phyloP scores from a whole-genome alignment of 2,113 vertebrate genomes.

The Misgurnus anguillicaudatus region DNA sequence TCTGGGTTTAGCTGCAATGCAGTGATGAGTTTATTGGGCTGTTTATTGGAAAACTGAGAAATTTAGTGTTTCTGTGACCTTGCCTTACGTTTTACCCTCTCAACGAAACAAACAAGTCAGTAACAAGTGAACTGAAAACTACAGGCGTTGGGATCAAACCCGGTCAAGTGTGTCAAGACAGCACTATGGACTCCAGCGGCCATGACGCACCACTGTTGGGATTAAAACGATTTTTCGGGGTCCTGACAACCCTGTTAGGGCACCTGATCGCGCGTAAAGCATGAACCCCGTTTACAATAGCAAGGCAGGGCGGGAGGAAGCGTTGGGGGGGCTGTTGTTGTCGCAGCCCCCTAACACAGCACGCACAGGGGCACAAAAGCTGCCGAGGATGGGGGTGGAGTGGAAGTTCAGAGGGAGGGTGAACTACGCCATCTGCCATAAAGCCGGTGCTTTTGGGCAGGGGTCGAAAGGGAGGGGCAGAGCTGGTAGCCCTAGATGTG shows the following conservation, averaged over 20 bases:
- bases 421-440: constrained; percentile 55
- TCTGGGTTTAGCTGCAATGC: too few relatives aligned
- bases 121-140: neutral
- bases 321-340: constrained; percentile 32
- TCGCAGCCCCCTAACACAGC: constrained; percentile 43
- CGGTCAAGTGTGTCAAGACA: constrained; percentile 4
- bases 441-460: constrained; percentile 32
- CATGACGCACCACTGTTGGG: constrained; percentile 2
- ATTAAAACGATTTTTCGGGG: constrained; percentile 36
- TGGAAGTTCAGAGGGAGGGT: constrained; percentile 37
- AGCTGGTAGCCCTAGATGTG: constrained; percentile 40
- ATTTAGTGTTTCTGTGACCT: neutral
- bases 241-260: constrained; percentile 36
- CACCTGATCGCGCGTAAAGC: constrained; percentile 32
- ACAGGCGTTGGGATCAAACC: neutral
- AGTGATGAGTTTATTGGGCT: too few relatives aligned
- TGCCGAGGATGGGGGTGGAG: constrained; percentile 27
- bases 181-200: neutral
- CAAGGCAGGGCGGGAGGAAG: constrained; percentile 15
- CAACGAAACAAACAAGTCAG: neutral
- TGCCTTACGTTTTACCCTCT: neutral
- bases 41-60: neutral
- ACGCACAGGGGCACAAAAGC: constrained; percentile 53
- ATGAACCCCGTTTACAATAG: constrained; percentile 19
- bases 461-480: constrained; percentile 7